Percentiles rank a stretch among this genome's conserved stretches.
phyloP scores from a whole-genome alignment of 2,113 vertebrate genomes.

The Phaetusa simplex region DNA sequence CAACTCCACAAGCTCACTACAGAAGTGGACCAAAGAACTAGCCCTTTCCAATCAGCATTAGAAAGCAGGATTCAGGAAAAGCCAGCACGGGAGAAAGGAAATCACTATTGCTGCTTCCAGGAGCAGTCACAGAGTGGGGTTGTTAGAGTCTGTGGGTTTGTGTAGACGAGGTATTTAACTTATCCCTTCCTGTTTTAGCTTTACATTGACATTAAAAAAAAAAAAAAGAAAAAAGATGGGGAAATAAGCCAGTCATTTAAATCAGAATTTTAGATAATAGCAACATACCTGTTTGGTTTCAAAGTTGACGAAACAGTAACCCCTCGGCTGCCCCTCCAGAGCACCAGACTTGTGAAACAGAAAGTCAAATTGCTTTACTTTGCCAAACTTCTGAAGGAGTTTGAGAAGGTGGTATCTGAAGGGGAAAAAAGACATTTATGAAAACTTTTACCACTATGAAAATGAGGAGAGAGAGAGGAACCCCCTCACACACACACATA shows the following conservation, averaged over 20 bases:
- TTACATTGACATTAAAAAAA: background rate
- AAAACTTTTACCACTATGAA: background rate
- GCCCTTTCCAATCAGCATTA: background rate
- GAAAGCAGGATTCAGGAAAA: background rate
- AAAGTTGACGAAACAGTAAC: conserved; percentile 99
- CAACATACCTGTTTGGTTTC: conserved; percentile 89
- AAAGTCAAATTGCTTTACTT: conserved; percentile 98
- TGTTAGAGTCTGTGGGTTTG: background rate
- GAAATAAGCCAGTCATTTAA: background rate
- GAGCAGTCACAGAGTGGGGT: background rate
- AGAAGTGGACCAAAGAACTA: background rate
- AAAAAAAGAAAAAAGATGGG: background rate
- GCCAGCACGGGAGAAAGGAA: background rate
- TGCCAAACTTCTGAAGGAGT: conserved; percentile 95
- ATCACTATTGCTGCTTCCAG: background rate
- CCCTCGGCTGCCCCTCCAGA: conserved; percentile 93
- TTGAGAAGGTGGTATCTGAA: conserved; percentile 93
- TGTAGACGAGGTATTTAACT: background rate
- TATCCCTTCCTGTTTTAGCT: background rate
- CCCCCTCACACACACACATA: accelerated
- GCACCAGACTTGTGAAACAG: conserved; percentile 97
- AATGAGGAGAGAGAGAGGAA: background rate
- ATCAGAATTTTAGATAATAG: background rate
- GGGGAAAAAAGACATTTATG: background rate
- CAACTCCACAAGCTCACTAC: background rate